Evolutionary conservation across 2,888 invertebrate genomes (phyloP).

Genomic region (Thumatha senex): DNA sequence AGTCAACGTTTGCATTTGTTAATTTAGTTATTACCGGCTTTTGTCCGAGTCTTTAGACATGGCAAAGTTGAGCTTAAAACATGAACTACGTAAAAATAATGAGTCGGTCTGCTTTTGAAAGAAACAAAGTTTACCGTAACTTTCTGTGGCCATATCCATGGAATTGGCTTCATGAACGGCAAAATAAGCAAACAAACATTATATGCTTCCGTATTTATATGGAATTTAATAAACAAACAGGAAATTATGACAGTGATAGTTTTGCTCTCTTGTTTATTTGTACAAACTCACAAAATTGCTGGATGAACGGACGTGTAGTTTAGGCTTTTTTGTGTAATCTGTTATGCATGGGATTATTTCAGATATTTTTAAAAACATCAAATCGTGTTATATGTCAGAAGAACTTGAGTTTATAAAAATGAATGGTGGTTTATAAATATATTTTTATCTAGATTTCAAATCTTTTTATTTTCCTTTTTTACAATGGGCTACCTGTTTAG

Average conservation of each 20-base stretch:
- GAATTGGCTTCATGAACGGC: neutral
- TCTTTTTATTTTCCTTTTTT: too few relatives aligned
- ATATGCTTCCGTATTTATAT: neutral
- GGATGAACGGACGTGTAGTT: constrained; percentile 12
- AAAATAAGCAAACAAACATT: neutral
- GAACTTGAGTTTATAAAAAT: too few relatives aligned
- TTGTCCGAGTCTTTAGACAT: constrained; percentile 39
- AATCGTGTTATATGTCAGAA: constrained; percentile 4
- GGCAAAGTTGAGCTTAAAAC: constrained; percentile 42
- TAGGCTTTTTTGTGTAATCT: constrained; percentile 13
- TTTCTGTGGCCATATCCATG: neutral
- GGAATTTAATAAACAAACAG: constrained; percentile 9
- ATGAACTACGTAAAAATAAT: constrained; percentile 27
- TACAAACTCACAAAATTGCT: constrained; percentile 8
- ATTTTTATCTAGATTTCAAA: too few relatives aligned
- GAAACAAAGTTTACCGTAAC: constrained; percentile 3
- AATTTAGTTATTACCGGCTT: constrained; percentile 67
- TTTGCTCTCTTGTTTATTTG: constrained; percentile 19
- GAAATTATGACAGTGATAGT: constrained; percentile 3
- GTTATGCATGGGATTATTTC: neutral
- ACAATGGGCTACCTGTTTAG: too few relatives aligned
- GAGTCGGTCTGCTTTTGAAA: constrained; percentile 8
- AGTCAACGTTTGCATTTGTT: constrained; percentile 60
- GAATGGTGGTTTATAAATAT: too few relatives aligned
- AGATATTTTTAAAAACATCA: constrained; percentile 8